Base-by-base conservation (phyloP, 2,113 vertebrate genomes). In the Gnathonemus echidnorhynchus region DNA sequence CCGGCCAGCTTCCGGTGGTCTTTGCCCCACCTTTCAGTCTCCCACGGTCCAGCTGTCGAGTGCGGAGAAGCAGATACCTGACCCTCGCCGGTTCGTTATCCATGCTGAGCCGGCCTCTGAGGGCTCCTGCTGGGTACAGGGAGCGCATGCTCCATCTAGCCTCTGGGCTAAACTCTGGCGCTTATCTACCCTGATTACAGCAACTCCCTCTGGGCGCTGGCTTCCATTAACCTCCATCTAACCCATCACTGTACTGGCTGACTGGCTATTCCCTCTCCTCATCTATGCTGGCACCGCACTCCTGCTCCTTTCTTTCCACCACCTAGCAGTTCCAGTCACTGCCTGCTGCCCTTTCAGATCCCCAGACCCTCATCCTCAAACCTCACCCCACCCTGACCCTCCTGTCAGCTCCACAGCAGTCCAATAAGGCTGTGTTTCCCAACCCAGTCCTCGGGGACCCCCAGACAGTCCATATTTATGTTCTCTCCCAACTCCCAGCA, bases 101-200 rank as follows among this genome's bases (percentile, higher is more conserved):
- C 35, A 10, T 42, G 74, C 74, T 42, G 74, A 42, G 74, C 35
- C 74, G 11, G 21, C 83, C 83, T 48, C 83, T 48, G 45, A 48
- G 19, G 83, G 45, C 17, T 24, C 42, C 45, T 0, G 19, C 83
- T 46, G 83, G 45, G 17, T 85, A n/a, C 45, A 48, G 45, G 42
- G 42, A n/a, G 19, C 3, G 27, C 83, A 48, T n/a, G 83, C 83
- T n/a, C 83, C 45, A 48, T 48, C 83, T 13, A 48, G 83, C 83
- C 83, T 85, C 83, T n/a, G 83, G 42, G 83, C 21, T 80, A 80
- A 35, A 80, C 74, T 85, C 83, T n/a, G 39, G 35, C 42, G 19
- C 83, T 85, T 85, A 85, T 46, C 74, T 80, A 39, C 74, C 83
- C 83, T 85, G 83, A 85, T 85, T 85, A 85, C 83, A 24, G 83